Evolutionary conservation across 2,113 vertebrate genomes (phyloP), one percentile per base, ranked within the genome.

Genomic region (Glaucidium brasilianum): DNA sequence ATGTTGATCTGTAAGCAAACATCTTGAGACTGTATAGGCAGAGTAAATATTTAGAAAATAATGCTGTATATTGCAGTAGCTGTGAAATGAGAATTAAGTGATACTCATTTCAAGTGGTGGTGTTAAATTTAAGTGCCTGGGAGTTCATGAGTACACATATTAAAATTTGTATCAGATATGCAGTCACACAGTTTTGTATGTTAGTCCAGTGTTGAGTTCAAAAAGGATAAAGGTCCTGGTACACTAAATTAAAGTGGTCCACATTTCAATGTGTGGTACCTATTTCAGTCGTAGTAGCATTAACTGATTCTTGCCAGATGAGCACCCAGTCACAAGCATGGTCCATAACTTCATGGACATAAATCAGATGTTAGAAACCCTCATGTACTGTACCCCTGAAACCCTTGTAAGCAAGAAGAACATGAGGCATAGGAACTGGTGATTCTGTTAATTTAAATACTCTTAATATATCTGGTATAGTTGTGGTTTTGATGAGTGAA

Each of bases 31-130:
- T 37, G 15, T 69, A 80, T 77, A 60, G 69, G 43, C 80, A 72
- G 53, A 64, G 53, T 91, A 95, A 93, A 94, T 81, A 93, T 90
- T 92, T 92, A 50, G 64, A 85, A 75, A 86, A 96, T 62, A 56
- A 60, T 50, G 56, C 83, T 78, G n/a, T 50, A 6, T 63, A 10
- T 80, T 85, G 82, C 55, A 50, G 59, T 67, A 87, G 34, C 34
- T 74, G 47, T 64, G 86, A 81, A 71, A 43, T 77, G 86, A 86
- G 76, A 68, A 47, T 86, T 52, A 80, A 86, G 35, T 35, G 52
- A 63, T 63, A 29, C 30, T 53, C 9, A 1, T 60, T 94, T 69
- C 37, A 32, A 64, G 50, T 59, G 35, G 7, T 41, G 27, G 0
- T 18, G 39, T 88, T 78, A 80, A 72, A 15, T 66, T 71, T 34